These are phyloP conservation scores for Nomada ruficornis DNA, from an alignment of 2,888 invertebrate genomes.

Conservation along the genomic window DNA sequence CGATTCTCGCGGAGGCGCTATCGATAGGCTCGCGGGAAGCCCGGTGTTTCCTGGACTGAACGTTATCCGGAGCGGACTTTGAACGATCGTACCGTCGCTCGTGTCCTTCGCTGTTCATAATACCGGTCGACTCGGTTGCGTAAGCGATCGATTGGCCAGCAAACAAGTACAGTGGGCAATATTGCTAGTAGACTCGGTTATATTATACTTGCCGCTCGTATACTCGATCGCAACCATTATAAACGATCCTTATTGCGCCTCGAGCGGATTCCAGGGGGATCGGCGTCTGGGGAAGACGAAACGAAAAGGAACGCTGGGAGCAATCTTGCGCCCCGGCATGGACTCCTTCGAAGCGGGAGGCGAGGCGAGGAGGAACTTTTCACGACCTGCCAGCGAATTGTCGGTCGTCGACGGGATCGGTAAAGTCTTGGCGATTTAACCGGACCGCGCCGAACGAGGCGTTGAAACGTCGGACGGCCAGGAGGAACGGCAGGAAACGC, in stretches of 20 bases:
- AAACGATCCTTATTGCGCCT: slow-evolving; percentile 69
- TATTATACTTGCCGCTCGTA: slow-evolving; percentile 60
- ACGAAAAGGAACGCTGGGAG: slow-evolving; percentile 20
- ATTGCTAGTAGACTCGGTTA: slow-evolving; percentile 64
- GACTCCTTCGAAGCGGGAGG: too few species aligned
- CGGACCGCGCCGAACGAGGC: not conserved
- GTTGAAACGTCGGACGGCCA: not conserved
- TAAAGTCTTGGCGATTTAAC: too few species aligned
- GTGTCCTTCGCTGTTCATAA: slow-evolving; percentile 80
- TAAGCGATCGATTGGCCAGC: slow-evolving; percentile 74
- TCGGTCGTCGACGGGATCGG: not conserved
- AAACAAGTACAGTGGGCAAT: slow-evolving; percentile 68
- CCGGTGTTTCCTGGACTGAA: slow-evolving; percentile 10
- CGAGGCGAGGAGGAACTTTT: too few species aligned
- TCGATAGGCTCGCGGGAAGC: not conserved
- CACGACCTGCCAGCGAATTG: not conserved
- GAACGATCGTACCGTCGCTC: slow-evolving; percentile 73
- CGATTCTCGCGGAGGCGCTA: not conserved
- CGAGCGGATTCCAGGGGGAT: slow-evolving; percentile 68
- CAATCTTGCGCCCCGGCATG: not conserved
- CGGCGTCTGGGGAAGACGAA: slow-evolving; percentile 29
- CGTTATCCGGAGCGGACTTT: slow-evolving; percentile 69
- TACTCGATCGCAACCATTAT: slow-evolving; percentile 69
- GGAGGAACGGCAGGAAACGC: not conserved
- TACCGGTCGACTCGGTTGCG: slow-evolving; percentile 76